phyloP scores from a whole-genome alignment of 2,797 vertebrate species.

The Rhodeus uyekii region DNA sequence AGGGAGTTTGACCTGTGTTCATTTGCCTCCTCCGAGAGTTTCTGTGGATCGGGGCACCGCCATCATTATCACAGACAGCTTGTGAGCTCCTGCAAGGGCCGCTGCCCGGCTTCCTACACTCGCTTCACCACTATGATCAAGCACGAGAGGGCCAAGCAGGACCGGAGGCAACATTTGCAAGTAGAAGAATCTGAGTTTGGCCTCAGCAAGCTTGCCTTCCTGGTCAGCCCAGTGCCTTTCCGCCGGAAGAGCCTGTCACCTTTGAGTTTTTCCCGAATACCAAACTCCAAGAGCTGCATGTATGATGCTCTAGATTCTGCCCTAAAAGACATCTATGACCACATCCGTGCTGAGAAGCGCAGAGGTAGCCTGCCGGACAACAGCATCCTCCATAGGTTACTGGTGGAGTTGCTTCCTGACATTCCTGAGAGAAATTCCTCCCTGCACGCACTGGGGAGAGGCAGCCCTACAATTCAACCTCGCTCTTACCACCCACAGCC shows the following conservation, averaged over 20 bases:
- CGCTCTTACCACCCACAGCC: constrained; percentile 64
- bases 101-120: constrained; percentile 86
- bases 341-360: constrained; percentile 83
- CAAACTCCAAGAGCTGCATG: constrained; percentile 78
- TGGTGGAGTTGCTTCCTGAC: constrained; percentile 84
- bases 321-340: constrained; percentile 86
- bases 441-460: constrained; percentile 70
- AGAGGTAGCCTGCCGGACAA: constrained; percentile 54
- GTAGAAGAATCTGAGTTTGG: constrained; percentile 77
- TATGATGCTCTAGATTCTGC: constrained; percentile 86
- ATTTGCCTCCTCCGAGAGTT: constrained; percentile 84
- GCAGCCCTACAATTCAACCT: constrained; percentile 70
- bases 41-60: constrained; percentile 76
- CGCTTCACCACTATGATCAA: constrained; percentile 87
- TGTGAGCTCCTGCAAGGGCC: constrained; percentile 85
- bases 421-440: constrained; percentile 86
- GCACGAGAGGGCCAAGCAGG: constrained; percentile 85
- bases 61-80: constrained; percentile 78
- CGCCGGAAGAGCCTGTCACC: constrained; percentile 80
- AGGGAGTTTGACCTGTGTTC: constrained; percentile 87
- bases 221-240: constrained; percentile 90
- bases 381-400: constrained; percentile 81
- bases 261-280: constrained; percentile 74
- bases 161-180: constrained; percentile 69
- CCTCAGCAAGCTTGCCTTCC: constrained; percentile 84